Percentiles rank a stretch among this genome's conserved stretches.
phyloP scores from a whole-genome alignment of 2,888 invertebrate species.

The Yponomeuta malinellus region DNA sequence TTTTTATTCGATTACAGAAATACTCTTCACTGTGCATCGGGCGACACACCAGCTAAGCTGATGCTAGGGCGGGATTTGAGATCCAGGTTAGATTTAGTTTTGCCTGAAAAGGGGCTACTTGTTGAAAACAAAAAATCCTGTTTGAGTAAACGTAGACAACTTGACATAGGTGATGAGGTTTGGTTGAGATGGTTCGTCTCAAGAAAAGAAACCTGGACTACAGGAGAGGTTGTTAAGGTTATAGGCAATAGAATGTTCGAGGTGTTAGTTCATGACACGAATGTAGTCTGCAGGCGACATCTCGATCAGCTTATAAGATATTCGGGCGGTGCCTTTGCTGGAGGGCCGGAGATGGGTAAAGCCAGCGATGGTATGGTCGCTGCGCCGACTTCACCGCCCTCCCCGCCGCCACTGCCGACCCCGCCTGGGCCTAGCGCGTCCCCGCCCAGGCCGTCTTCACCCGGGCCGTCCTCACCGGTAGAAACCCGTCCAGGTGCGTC shows the following conservation, averaged over 20 bases:
- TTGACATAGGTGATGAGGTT: conserved; percentile 19
- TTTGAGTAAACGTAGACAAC: conserved; percentile 7
- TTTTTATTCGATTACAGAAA: conserved; percentile 20
- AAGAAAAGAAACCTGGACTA: not conserved
- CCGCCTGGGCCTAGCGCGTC: too few species aligned
- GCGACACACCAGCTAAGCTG: conserved; percentile 23
- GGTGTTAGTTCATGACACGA: conserved; percentile 14
- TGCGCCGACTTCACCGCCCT: not conserved
- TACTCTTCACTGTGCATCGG: conserved; percentile 24
- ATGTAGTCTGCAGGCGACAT: conserved; percentile 15
- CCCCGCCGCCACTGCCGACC: not conserved
- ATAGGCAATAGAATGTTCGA: conserved; percentile 21
- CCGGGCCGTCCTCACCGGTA: too few species aligned
- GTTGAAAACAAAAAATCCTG: not conserved
- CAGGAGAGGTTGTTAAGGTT: not conserved
- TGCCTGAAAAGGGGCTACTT: conserved; percentile 4
- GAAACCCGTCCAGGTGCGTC: too few species aligned
- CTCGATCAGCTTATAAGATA: conserved; percentile 19
- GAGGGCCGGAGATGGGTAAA: not conserved
- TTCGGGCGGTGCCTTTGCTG: conserved; percentile 5
- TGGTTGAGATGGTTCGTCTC: conserved; percentile 21
- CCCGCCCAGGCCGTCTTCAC: too few species aligned
- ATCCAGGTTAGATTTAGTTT: conserved; percentile 22
- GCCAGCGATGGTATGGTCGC: not conserved
- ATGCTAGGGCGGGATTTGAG: conserved; percentile 25